Evolutionary conservation across 2,888 invertebrate genomes (phyloP).

Genomic region (Buathra laborator): DNA sequence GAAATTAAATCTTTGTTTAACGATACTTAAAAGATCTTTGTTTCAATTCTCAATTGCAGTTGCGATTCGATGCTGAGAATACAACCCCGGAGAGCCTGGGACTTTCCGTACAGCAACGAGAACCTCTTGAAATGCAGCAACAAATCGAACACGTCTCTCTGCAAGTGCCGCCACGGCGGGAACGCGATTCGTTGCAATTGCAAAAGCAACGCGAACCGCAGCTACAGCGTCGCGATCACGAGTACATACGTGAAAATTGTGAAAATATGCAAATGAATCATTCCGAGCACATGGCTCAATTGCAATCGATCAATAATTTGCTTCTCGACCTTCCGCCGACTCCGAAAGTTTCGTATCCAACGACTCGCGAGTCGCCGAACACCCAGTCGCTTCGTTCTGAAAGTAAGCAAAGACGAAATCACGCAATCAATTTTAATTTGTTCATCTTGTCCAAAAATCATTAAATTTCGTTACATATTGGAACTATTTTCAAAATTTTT

Average conservation of each 20-base stretch:
- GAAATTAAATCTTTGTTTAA: background rate
- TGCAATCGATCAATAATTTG: conserved; percentile 79
- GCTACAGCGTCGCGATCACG: conserved; percentile 42
- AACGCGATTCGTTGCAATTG: conserved; percentile 24
- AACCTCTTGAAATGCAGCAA: conserved; percentile 66
- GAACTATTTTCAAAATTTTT: background rate
- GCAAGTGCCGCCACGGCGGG: conserved; percentile 31
- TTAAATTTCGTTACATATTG: background rate
- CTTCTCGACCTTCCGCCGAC: conserved; percentile 77
- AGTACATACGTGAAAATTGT: conserved; percentile 48
- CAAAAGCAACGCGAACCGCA: conserved; percentile 54
- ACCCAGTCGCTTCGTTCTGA: conserved; percentile 64
- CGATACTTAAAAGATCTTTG: background rate
- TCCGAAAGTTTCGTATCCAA: conserved; percentile 65
- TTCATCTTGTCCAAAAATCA: background rate
- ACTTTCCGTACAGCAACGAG: conserved; percentile 69
- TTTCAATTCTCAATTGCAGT: conserved; percentile 72
- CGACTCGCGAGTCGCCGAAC: conserved; percentile 69
- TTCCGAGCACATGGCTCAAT: conserved; percentile 77
- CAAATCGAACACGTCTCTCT: conserved; percentile 68
- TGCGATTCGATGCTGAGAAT: conserved; percentile 75
- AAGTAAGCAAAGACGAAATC: conserved; percentile 38
- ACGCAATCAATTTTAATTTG: background rate
- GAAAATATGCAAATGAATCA: conserved; percentile 69
- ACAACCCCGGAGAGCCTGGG: conserved; percentile 70